Evolutionary conservation across 2,113 vertebrate genomes (phyloP).

Genomic region (Zapus hudsonius): DNA sequence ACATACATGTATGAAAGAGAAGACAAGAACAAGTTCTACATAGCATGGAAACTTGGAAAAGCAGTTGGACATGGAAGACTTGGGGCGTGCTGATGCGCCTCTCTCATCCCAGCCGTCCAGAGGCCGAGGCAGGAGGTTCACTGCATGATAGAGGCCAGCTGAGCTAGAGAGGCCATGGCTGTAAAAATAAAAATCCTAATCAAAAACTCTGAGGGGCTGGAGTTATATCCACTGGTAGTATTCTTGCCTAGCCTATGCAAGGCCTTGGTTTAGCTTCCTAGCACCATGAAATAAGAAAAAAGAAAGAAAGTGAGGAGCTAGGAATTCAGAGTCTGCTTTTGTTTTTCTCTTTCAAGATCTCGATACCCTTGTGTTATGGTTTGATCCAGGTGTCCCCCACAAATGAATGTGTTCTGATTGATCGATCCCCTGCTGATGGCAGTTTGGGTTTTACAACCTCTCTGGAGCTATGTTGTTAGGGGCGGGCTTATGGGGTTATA

Average conservation of each 20-base stretch:
- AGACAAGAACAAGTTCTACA: background rate
- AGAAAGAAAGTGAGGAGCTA: background rate
- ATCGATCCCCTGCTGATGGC: too few species aligned
- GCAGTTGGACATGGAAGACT: constrained; percentile 23
- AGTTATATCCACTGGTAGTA: background rate
- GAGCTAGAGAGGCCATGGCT: background rate
- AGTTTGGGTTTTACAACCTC: too few species aligned
- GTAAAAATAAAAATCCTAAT: background rate
- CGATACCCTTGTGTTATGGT: too few species aligned
- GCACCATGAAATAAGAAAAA: too few species aligned
- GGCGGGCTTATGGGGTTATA: too few species aligned
- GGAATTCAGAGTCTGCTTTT: background rate
- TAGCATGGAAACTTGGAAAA: background rate
- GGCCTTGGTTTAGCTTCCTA: too few species aligned
- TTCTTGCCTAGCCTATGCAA: too few species aligned
- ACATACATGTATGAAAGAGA: too few species aligned
- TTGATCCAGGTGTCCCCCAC: too few species aligned
- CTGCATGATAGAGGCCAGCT: background rate
- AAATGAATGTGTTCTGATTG: too few species aligned
- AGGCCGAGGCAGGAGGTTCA: background rate
- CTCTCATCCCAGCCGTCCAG: background rate
- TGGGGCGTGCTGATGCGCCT: too few species aligned
- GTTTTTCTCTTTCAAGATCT: background rate
- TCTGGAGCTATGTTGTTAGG: too few species aligned
- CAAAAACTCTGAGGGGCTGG: background rate